These are phyloP conservation scores for Melozone crissalis DNA, from an alignment of 2,113 vertebrate genomes.

Conservation along the genomic window DNA sequence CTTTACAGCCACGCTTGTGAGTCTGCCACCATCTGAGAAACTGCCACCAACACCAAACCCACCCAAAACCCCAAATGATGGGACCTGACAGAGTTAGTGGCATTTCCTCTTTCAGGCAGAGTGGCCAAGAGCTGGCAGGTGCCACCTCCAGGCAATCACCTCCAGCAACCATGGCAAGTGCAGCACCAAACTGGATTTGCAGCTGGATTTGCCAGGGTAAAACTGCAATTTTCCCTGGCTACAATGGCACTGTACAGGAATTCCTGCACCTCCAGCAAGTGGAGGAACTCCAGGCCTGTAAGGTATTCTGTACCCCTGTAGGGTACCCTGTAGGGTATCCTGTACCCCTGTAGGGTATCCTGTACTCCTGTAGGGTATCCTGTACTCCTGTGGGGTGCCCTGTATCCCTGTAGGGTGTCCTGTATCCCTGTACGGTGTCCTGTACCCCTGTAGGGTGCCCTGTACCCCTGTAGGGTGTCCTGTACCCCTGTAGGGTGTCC, in stretches of 20 bases:
- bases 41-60: background rate
- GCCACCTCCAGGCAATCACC: background rate
- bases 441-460: background rate
- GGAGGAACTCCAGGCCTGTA: background rate
- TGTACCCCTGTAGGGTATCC: background rate
- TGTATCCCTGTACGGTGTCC: background rate
- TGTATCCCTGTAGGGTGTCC: background rate
- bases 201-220: background rate
- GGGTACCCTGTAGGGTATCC: no score
- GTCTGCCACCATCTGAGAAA: background rate
- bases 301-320: background rate
- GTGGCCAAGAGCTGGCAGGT: background rate
- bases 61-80: background rate
- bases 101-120: background rate
- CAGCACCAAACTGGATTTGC: background rate
- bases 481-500: background rate
- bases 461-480: no score
- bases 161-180: no score
- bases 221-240: background rate
- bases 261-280: background rate
- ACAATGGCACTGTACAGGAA: background rate
- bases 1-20: background rate
- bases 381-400: background rate
- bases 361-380: background rate
- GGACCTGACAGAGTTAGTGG: background rate